Conservation (phyloP, 2,888 invertebrate species). For the Itoplectis maculator region DNA sequence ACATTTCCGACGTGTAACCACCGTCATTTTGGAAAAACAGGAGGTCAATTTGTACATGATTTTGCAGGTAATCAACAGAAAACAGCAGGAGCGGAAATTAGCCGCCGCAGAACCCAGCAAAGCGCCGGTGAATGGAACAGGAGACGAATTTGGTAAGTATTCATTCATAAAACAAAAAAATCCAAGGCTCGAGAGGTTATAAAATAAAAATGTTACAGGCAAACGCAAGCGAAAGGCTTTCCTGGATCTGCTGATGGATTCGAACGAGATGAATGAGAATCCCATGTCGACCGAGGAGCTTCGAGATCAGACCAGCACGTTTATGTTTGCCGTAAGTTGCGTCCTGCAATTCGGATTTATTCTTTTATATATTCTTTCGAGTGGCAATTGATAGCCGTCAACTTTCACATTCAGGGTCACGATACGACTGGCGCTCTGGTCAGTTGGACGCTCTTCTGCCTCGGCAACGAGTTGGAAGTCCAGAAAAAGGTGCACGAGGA, state of each 20-base stretch:
- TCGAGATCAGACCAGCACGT: slow-evolving; percentile 90
- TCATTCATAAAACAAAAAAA: background rate
- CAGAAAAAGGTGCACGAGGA: slow-evolving; percentile 85
- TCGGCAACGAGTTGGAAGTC: slow-evolving; percentile 84
- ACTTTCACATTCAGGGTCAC: slow-evolving; percentile 81
- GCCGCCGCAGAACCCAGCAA: background rate
- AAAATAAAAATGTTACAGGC: slow-evolving; percentile 79
- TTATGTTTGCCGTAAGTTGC: slow-evolving; percentile 88
- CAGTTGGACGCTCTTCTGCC: slow-evolving; percentile 85
- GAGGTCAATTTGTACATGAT: slow-evolving; percentile 3
- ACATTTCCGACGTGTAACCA: background rate
- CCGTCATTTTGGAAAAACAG: background rate
- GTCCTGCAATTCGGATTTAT: no score
- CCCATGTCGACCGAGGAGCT: slow-evolving; percentile 87
- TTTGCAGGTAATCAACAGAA: slow-evolving; percentile 72
- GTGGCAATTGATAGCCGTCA: background rate
- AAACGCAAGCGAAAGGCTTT: slow-evolving; percentile 88
- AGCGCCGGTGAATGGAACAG: slow-evolving; percentile 20
- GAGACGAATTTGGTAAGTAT: slow-evolving; percentile 31
- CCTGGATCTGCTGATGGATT: slow-evolving; percentile 88
- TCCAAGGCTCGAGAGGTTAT: background rate
- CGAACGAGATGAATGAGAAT: slow-evolving; percentile 86
- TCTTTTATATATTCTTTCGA: no score
- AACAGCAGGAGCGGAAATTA: slow-evolving; percentile 64
- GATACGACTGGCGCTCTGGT: slow-evolving; percentile 86